Base-by-base conservation (phyloP, 2,113 vertebrate genomes). In the Pseudopodoces humilis region DNA sequence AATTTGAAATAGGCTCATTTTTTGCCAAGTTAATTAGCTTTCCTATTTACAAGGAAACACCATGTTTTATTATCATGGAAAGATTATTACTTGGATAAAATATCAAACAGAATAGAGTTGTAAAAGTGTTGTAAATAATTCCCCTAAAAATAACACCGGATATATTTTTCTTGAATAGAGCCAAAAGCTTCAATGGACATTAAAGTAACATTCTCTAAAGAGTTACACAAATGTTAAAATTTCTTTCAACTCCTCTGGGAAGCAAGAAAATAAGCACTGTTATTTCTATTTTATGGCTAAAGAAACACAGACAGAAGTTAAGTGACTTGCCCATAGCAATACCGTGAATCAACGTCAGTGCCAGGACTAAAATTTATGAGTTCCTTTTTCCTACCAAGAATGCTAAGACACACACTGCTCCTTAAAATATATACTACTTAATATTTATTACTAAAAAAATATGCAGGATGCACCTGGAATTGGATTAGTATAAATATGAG, bases 371-470 rank as follows among this genome's bases (percentile, higher is more conserved):
- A 95, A 95, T 91, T 95, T 96, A 94, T 46, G 62, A 89, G 74
- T 88, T 92, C 65, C 67, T 92, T 85, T 92, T 91, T 87, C 84
- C 43, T 58, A 83, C 65, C 74, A 81, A 90, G 82, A 92, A 96
- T 74, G 22, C 92, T 94, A 88, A 87, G 71, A 86, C 62, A 94
- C 74, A 91, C 53, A 88, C 5, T 58, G 63, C 23, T 92, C 33
- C 86, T 94, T 92, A 92, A 94, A 87, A 94, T 65, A 95, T 20
- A 77, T 63, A 62, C 39, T 80, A 80, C 88, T 92, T 91, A 80
- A 83, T 89, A 91, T 88, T 95, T 96, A 95, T 89, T 91, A 63
- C 91, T 92, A 74, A 6, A 85, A 90, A 96, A 95, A 95, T 83
- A 95, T 50, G 59, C 52, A 67, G 24, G 31, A 28, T 83, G 79